Evolutionary conservation across 1,140 invertebrate species (phyloP).

Genomic region (Lepidurus apus): DNA sequence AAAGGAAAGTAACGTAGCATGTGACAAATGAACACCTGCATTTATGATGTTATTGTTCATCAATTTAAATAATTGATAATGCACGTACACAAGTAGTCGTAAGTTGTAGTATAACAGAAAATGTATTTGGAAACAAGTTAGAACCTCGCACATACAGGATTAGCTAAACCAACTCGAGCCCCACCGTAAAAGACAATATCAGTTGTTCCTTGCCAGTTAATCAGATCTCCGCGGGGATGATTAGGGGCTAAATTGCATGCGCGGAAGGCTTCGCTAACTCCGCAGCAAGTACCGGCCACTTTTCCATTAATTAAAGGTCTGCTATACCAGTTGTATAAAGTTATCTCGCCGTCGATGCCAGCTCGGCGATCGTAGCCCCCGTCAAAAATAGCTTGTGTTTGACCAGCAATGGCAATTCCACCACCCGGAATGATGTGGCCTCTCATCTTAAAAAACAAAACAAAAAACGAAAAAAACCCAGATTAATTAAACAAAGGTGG

Average conservation of each 20-base stretch:
- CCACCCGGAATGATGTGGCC: not conserved
- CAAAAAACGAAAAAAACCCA: not conserved
- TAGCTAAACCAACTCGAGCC: not conserved
- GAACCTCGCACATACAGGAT: constrained; percentile 30
- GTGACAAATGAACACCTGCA: no score
- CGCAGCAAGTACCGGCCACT: constrained; percentile 9
- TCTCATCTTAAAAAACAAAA: constrained; percentile 1
- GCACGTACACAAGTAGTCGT: no score
- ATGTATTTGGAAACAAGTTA: not conserved
- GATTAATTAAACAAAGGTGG: not conserved
- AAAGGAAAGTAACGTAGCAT: no score
- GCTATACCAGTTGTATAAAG: constrained; percentile 27
- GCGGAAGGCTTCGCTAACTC: not conserved
- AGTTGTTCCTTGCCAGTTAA: constrained; percentile 30
- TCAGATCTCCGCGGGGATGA: not conserved
- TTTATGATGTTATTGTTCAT: no score
- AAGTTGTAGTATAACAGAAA: not conserved
- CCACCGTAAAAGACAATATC: constrained; percentile 29
- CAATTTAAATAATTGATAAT: no score
- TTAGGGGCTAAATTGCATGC: not conserved
- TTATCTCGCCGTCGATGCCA: constrained; percentile 32
- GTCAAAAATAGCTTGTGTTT: not conserved
- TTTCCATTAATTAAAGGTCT: constrained; percentile 28
- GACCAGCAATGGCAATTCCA: constrained; percentile 24
- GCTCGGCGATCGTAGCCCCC: constrained; percentile 7